These are phyloP conservation scores for Paracyclopina nana DNA, from an alignment of 1,140 invertebrate genomes.

Conservation along the genomic window DNA sequence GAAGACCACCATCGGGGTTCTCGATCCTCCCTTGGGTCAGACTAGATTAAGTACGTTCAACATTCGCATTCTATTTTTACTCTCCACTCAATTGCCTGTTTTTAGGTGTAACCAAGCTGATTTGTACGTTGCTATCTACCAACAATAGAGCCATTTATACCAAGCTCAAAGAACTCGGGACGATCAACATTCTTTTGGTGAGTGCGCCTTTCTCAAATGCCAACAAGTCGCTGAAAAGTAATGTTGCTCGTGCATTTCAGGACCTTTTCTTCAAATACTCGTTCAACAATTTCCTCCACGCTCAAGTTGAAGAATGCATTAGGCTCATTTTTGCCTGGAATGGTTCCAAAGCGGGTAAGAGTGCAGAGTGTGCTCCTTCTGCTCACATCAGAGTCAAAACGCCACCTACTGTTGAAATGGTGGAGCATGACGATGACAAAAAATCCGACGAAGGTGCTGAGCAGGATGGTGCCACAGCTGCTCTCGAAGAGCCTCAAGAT, in stretches of 20 bases:
- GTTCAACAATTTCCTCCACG: constrained; percentile 76
- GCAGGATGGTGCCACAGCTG: background rate
- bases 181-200: constrained; percentile 41
- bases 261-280: constrained; percentile 61
- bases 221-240: background rate
- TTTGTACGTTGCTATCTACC: constrained; percentile 42
- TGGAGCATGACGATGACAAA: constrained; percentile 2
- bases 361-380: background rate
- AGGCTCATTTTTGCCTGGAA: constrained; percentile 12
- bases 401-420: background rate
- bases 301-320: constrained; percentile 53
- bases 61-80: background rate
- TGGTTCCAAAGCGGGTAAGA: background rate
- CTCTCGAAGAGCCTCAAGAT: background rate
- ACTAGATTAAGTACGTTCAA: constrained; percentile 33
- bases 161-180: constrained; percentile 33
- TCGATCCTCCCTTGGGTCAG: constrained; percentile 51
- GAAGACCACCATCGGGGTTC: constrained; percentile 38
- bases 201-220: constrained; percentile 20
- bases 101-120: constrained; percentile 39
- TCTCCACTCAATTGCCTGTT: background rate
- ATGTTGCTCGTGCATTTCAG: constrained; percentile 31
- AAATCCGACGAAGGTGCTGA: background rate
- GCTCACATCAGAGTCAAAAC: background rate
- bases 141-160: constrained; percentile 39